Base-by-base conservation (phyloP, 2,797 vertebrate genomes). In the Toxotes lorentzi region DNA sequence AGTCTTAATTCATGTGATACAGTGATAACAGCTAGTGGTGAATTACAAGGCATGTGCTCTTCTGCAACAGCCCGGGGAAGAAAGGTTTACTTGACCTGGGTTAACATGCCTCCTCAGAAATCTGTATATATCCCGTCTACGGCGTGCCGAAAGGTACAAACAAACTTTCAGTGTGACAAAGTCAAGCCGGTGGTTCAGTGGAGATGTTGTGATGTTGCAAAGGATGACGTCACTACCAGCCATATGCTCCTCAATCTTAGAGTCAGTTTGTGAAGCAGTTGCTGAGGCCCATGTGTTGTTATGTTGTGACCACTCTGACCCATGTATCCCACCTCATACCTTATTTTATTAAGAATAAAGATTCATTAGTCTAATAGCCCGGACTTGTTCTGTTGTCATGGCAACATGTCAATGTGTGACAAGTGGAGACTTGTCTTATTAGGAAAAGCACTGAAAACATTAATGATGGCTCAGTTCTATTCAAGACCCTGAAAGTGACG, bases 1-100 rank as follows among this genome's bases (percentile, higher is more conserved):
- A 93, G 94, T 96, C 95, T 94, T 96, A 94, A 93, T 65, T 87
- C 23, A 12, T 92, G 91, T 95, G 91, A 92, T 93, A 91, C 91
- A 94, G 90, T 89, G 93, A 90, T 93, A 94, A 92, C 87, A 88
- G 86, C 91, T 79, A 93, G 93, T 94, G 92, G 92, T 94, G 94
- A 94, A 95, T 82, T 73, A 67, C 68, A 86, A 72, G 86, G 81
- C 61, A 78, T 77, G 77, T 79, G 66, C 60, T 82, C 69, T 30
- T 53, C 60, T 64, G 27, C 89, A 85, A 77, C 89, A 89, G 91
- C 85, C 79, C 51, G 19, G 67, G 69, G 71, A 74, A 68, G 62
- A 69, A 56, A 45, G 34, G 60, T 70, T 34, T 40, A 73, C 59
- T 14, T 84, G 50, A 79, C 57, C 70, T 24, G 40, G 66, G 70